Evolutionary conservation across 2,113 vertebrate genomes (phyloP).

Genomic region (Clarias batrachus): DNA sequence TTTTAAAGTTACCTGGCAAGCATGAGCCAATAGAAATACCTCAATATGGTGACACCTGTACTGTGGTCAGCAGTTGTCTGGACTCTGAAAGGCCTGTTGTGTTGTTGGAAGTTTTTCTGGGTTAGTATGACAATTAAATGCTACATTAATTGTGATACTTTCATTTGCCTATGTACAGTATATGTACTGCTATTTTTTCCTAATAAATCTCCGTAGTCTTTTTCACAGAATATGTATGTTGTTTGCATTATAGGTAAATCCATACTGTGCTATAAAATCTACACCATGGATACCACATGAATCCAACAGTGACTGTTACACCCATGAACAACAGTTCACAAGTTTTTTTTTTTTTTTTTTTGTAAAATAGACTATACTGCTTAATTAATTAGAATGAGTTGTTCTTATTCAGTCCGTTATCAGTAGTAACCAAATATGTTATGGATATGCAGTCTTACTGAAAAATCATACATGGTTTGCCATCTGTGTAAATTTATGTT

Average conservation of each 20-base stretch:
- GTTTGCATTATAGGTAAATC: slow-evolving; percentile 65
- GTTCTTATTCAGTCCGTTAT: background rate
- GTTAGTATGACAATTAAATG: slow-evolving; percentile 52
- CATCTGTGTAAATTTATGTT: background rate
- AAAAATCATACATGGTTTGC: background rate
- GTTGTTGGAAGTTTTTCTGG: slow-evolving; percentile 74
- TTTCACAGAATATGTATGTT: slow-evolving; percentile 8
- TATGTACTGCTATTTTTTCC: background rate
- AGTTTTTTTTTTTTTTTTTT: slow-evolving; percentile 46
- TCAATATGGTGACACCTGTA: slow-evolving; percentile 56
- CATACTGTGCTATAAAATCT: slow-evolving; percentile 66
- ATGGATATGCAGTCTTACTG: background rate
- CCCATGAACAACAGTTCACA: slow-evolving; percentile 35
- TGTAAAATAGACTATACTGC: background rate
- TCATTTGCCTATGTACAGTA: background rate
- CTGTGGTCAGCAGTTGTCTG: slow-evolving; percentile 61
- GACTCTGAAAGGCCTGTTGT: slow-evolving; percentile 68
- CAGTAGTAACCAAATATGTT: background rate
- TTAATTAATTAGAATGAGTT: background rate
- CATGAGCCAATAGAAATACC: slow-evolving; percentile 52
- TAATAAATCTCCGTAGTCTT: background rate
- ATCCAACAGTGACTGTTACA: slow-evolving; percentile 4
- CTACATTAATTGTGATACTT: background rate
- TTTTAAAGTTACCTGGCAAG: slow-evolving; percentile 24
- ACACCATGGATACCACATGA: slow-evolving; percentile 50